Evolutionary conservation across 2,888 invertebrate species (phyloP).

Genomic region (Acleris literana): DNA sequence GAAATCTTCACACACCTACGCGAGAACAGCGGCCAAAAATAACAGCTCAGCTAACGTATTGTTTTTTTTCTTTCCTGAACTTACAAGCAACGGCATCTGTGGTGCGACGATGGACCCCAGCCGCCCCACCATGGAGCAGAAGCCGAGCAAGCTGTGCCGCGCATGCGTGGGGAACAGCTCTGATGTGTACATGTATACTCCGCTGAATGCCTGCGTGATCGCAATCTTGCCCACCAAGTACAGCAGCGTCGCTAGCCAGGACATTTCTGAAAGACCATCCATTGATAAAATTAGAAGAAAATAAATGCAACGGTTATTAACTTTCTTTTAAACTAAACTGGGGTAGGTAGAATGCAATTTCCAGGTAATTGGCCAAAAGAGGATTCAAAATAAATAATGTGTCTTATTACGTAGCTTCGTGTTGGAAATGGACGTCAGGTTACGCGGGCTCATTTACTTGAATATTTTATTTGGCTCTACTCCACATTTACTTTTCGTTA

Average conservation of each 20-base stretch:
- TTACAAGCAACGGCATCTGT: constrained; percentile 87
- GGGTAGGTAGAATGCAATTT: too few species aligned
- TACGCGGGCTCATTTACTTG: too few species aligned
- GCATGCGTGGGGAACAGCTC: constrained; percentile 90
- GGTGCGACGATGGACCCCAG: constrained; percentile 89
- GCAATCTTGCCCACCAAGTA: constrained; percentile 87
- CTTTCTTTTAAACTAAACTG: too few species aligned
- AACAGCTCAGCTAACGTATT: too few species aligned
- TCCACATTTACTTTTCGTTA: too few species aligned
- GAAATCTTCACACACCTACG: too few species aligned
- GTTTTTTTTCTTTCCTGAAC: constrained; percentile 33
- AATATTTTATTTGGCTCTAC: too few species aligned
- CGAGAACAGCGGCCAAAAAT: too few species aligned
- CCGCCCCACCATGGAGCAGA: constrained; percentile 90
- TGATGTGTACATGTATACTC: constrained; percentile 88
- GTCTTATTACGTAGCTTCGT: too few species aligned
- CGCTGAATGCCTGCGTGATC: constrained; percentile 87
- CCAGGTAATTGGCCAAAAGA: too few species aligned
- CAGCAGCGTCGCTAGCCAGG: constrained; percentile 69
- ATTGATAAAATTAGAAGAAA: neutral
- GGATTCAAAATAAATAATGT: too few species aligned
- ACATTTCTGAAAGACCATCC: constrained; percentile 51
- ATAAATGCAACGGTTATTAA: neutral
- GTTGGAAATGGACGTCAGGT: too few species aligned
- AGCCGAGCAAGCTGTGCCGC: constrained; percentile 86